These are phyloP conservation scores for Coenobita brevimanus DNA, from an alignment of 1,140 invertebrate species.

Conservation along the genomic window DNA sequence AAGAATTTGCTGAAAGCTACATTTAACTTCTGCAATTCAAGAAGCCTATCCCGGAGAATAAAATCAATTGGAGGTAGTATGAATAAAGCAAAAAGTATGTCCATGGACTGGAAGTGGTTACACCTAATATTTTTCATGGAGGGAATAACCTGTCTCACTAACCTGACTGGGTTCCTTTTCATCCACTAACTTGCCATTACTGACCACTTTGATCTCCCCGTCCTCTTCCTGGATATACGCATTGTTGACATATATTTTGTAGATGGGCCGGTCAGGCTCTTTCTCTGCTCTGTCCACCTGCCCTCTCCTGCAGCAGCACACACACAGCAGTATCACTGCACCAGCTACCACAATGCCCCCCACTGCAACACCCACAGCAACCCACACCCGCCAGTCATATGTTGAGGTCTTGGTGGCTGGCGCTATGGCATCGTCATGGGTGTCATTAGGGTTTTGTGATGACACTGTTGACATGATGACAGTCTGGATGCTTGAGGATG, in stretches of 20 bases:
- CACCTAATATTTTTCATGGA: too few species aligned
- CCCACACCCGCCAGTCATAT: slow-evolving; percentile 62
- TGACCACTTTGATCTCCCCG: slow-evolving; percentile 71
- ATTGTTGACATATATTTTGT: slow-evolving; percentile 70
- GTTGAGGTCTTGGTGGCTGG: background rate
- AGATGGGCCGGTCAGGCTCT: slow-evolving; percentile 66
- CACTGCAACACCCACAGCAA: slow-evolving; percentile 55
- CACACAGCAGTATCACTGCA: slow-evolving; percentile 36
- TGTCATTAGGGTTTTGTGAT: background rate
- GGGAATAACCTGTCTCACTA: too few species aligned
- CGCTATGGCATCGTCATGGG: background rate
- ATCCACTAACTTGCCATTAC: slow-evolving; percentile 59
- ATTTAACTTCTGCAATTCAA: too few species aligned
- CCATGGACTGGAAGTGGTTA: too few species aligned
- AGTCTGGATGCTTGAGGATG: slow-evolving; percentile 33
- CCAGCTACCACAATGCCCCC: slow-evolving; percentile 51
- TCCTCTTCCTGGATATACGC: slow-evolving; percentile 70
- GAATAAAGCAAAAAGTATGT: too few species aligned
- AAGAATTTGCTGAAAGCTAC: too few species aligned
- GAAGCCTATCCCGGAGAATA: too few species aligned
- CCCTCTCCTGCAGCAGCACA: slow-evolving; percentile 62
- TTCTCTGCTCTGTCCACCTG: slow-evolving; percentile 40
- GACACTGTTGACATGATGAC: slow-evolving; percentile 58
- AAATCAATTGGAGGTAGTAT: too few species aligned
- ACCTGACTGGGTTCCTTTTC: slow-evolving; percentile 68